Percentiles rank a stretch among this genome's conserved stretches.
Evolutionary conservation across 2,797 vertebrate genomes (phyloP).

Genomic region (Erethizon dorsatum): DNA sequence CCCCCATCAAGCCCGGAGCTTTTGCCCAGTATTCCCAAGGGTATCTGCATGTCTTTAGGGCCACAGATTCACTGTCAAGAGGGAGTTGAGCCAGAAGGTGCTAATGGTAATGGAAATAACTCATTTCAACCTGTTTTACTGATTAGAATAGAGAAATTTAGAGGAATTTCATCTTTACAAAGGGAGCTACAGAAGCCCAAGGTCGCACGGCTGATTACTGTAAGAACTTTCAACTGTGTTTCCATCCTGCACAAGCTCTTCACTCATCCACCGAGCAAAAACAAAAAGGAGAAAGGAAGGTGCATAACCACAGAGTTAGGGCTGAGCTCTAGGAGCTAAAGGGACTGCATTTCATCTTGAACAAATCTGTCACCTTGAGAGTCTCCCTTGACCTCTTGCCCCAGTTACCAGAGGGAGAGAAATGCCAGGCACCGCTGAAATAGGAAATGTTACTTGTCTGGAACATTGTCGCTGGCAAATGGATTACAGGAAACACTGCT

Average conservation of each 20-base stretch:
- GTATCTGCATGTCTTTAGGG: slow-evolving; percentile 1
- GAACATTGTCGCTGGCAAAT: slow-evolving; percentile 77
- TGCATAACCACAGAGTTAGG: background rate
- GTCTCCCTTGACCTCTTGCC: slow-evolving; percentile 69
- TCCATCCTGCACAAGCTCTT: background rate
- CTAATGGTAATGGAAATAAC: background rate
- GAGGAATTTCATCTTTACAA: slow-evolving; percentile 50
- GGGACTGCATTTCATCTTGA: slow-evolving; percentile 41
- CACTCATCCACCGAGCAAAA: background rate
- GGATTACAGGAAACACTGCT: slow-evolving; percentile 71
- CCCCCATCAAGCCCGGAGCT: background rate
- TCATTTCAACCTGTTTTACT: background rate
- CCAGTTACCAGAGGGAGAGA: slow-evolving; percentile 56
- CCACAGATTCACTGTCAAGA: slow-evolving; percentile 25
- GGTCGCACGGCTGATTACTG: background rate
- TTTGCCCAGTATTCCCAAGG: slow-evolving; percentile 44
- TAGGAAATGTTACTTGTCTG: slow-evolving; percentile 62
- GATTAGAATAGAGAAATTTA: slow-evolving; percentile 19
- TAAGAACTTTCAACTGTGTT: background rate
- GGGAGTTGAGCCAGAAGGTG: background rate
- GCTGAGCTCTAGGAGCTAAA: slow-evolving; percentile 20
- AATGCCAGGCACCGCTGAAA: background rate
- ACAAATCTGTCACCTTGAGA: slow-evolving; percentile 76
- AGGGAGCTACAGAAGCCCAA: slow-evolving; percentile 49
- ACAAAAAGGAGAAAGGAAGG: background rate